phyloP scores from a whole-genome alignment of 2,888 invertebrate species.

The Sisyra terminalis region DNA sequence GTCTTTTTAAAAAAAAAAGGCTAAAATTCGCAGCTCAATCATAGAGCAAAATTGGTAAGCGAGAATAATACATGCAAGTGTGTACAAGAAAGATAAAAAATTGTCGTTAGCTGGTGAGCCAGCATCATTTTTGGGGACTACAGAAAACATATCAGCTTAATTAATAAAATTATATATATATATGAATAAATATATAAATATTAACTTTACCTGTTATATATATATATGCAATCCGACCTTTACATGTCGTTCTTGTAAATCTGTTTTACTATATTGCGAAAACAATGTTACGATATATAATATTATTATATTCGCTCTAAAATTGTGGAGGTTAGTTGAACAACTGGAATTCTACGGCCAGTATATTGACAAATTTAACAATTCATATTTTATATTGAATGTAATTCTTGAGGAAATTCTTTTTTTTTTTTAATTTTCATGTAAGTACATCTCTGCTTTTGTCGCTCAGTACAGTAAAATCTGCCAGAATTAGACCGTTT shows the following conservation, averaged over 20 bases:
- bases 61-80: conserved; percentile 25
- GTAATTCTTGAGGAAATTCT: too few relatives aligned
- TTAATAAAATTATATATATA: conserved; percentile 28
- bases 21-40: conserved; percentile 22
- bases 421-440: too few relatives aligned
- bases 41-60: conserved; percentile 24
- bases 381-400: neutral
- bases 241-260: conserved; percentile 29
- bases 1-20: neutral
- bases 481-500: too few relatives aligned
- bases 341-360: too few relatives aligned
- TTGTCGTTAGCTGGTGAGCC: conserved; percentile 19
- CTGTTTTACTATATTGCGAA: conserved; percentile 26
- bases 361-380: neutral
- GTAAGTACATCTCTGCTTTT: too few relatives aligned
- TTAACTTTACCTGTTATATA: conserved; percentile 22
- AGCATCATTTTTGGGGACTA: conserved; percentile 40
- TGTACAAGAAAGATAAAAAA: conserved; percentile 16
- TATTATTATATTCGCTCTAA: conserved; percentile 21
- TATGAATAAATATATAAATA: conserved; percentile 28
- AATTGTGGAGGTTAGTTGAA: conserved; percentile 19
- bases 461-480: too few relatives aligned
- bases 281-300: conserved; percentile 1
- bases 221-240: conserved; percentile 29
- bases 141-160: conserved; percentile 58